Base-by-base conservation (phyloP, 2,113 vertebrate genomes). In the Lasiurus cinereus region DNA sequence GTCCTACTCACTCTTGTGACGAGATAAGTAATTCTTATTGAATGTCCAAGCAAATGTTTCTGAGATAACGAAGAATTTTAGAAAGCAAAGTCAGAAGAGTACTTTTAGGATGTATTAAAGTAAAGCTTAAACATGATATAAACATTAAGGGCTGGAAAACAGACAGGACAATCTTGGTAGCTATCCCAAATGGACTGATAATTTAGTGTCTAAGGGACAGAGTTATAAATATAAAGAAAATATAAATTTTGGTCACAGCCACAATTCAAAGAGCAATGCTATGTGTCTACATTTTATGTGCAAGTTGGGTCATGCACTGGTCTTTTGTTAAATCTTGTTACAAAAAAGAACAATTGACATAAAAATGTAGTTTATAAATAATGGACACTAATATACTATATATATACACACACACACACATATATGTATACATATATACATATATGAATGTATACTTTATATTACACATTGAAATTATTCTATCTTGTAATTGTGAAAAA, bases 241-340 rank as follows among this genome's bases (percentile, higher is more conserved):
- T 87, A 31, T 96, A 95, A 90, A 77, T 78, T 94, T 74, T 67
- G 39, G 22, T 8, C 31, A 66, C 22, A 29, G 48, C 13, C 14
- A 83, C 72, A 97, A 93, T 87, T 96, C 70, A 88, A 69, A 93
- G 66, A 78, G 27, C 31, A 77, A 88, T 78, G 95, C 90, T 80
- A 50, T 22, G 4, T 70, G 43, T 70, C 73, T 14, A 90, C 4
- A 88, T 80, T 80, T 54, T 39, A 54, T 21, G 5, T 70, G 21
- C 19, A 74, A 52, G 39, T 66, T 76, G 15, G 5, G 18, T 79
- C 29, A 87, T 72, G 2, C 10, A 46, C 21, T 48, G 29, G 21
- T 50, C 29, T 94, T 85, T 39, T 89, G 74, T 76, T 93, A 93
- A 88, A 67, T 94, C 52, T 90, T 72, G n/a, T 48, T 83, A 69